Conservation (phyloP, 2,113 vertebrate species). For the Actenoides lindsayi region DNA sequence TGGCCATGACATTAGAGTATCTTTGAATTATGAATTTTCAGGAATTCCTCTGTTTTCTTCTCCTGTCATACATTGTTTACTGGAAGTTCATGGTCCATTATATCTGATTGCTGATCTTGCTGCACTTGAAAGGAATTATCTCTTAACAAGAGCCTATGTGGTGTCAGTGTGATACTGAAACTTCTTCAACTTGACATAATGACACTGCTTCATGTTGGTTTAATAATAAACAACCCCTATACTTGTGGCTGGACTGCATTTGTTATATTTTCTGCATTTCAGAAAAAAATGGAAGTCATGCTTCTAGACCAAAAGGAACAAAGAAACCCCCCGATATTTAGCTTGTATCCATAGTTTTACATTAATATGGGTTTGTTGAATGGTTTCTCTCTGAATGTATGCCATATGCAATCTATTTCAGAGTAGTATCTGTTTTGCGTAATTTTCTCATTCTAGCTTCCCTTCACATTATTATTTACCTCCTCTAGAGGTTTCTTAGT, state of each 20-base stretch:
- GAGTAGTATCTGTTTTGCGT: neutral
- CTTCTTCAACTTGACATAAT: neutral
- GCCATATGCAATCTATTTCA: neutral
- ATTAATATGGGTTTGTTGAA: neutral
- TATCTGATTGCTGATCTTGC: neutral
- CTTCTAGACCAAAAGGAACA: neutral
- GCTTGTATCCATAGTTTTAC: neutral
- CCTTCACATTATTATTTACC: neutral
- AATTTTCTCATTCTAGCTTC: neutral
- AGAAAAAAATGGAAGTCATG: neutral
- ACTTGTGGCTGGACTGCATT: fast-evolving
- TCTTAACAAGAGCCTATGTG: neutral
- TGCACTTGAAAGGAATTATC: neutral
- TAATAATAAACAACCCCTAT: neutral
- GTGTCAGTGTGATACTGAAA: neutral
- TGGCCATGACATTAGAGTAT: neutral
- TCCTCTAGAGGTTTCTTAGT: neutral
- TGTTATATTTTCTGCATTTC: neutral
- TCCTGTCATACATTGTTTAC: neutral
- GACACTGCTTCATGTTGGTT: neutral
- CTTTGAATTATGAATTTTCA: neutral
- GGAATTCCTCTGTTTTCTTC: neutral
- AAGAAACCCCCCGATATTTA: neutral
- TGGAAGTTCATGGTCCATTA: fast-evolving
- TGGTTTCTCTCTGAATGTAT: neutral